phyloP scores from a whole-genome alignment of 1,140 invertebrate species.

The Trichomalopsis sarcophagae region DNA sequence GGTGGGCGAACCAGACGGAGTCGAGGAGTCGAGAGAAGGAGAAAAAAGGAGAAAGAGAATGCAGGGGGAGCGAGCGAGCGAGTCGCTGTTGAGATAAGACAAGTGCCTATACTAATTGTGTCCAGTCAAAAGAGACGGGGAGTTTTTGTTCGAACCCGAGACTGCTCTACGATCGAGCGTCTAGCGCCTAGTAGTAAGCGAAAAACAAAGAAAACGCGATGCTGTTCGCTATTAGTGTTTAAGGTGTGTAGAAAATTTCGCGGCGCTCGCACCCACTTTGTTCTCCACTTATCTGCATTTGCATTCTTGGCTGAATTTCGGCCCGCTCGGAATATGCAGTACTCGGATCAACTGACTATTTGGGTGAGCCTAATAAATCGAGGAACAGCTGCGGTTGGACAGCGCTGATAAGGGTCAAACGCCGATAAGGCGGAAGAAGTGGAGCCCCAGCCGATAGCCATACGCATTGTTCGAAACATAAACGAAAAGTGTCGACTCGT shows the following conservation, averaged over 20 bases:
- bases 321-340: too few species aligned
- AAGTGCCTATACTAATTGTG: conserved; percentile 57
- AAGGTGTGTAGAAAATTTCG: neutral
- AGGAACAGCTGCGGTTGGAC: too few species aligned
- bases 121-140: conserved; percentile 51
- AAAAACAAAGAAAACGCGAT: neutral
- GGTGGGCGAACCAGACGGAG: conserved; percentile 45
- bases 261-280: conserved; percentile 13
- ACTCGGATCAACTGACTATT: too few species aligned
- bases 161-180: neutral
- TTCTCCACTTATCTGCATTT: conserved; percentile 41
- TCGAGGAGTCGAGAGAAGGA: neutral
- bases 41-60: conserved; percentile 8
- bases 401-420: too few species aligned
- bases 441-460: neutral
- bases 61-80: conserved; percentile 12
- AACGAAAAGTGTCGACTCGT: conserved; percentile 37
- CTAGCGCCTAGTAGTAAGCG: neutral
- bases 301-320: neutral
- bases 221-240: neutral
- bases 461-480: conserved; percentile 46
- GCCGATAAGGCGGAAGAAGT: too few species aligned
- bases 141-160: conserved; percentile 23
- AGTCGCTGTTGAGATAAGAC: conserved; percentile 53
- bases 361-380: too few species aligned